A percentile compares a stretch with the other conserved stretches of the same genome.
These are phyloP conservation scores for Todiramphus chloris DNA, from an alignment of 2,113 vertebrate genomes.

Conservation along the genomic window DNA sequence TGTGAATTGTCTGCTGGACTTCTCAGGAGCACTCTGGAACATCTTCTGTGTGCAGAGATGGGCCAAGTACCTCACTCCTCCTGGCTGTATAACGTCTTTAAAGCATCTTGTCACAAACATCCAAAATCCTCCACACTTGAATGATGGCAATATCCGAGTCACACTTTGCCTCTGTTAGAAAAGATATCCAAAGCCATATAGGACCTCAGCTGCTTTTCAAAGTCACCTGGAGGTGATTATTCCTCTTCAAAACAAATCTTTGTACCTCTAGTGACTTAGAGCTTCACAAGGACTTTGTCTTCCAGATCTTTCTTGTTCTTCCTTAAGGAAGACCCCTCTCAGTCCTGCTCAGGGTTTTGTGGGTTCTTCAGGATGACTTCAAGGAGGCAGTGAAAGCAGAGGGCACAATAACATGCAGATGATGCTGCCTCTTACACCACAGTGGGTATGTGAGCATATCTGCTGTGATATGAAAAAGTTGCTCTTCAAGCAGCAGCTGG, in stretches of 20 bases:
- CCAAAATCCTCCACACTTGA: neutral
- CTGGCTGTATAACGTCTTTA: neutral
- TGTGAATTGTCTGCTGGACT: neutral
- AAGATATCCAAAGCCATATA: neutral
- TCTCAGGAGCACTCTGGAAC: neutral
- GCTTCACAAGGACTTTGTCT: neutral
- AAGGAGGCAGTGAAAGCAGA: neutral
- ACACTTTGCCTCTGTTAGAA: neutral
- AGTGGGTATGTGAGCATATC: neutral
- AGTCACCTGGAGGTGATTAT: neutral
- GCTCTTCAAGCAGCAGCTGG: neutral
- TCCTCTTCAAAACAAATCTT: neutral
- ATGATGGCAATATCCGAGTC: fast-evolving
- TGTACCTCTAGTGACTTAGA: neutral
- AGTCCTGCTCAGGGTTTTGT: neutral
- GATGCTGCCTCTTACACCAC: neutral
- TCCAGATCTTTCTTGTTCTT: neutral
- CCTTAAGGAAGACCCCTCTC: neutral
- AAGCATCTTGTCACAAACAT: neutral
- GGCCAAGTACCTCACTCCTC: neutral
- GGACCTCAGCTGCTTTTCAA: neutral
- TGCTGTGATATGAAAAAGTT: neutral
- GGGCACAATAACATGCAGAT: fast-evolving
- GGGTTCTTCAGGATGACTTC: neutral
- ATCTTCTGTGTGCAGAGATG: neutral